phyloP scores from a whole-genome alignment of 2,888 invertebrate species.

The Agriopis aurantiaria region DNA sequence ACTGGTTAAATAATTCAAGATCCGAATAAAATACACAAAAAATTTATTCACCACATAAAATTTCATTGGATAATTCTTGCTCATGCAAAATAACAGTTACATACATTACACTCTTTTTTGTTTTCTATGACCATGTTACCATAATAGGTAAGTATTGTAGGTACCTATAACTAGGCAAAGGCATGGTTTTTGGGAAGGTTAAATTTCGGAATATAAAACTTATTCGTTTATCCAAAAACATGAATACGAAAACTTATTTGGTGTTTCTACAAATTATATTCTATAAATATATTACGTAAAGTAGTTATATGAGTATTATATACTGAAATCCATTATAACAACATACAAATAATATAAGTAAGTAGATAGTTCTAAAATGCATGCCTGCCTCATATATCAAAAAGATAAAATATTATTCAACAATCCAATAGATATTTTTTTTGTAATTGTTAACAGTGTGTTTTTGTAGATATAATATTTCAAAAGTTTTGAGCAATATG shows the following conservation, averaged over 20 bases:
- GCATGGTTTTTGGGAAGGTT: constrained; percentile 84
- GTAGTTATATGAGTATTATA: constrained; percentile 67
- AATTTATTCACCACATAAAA: constrained; percentile 86
- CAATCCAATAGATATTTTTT: constrained; percentile 12
- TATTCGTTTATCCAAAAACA: constrained; percentile 67
- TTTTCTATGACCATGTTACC: constrained; percentile 73
- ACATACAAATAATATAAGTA: constrained; percentile 2
- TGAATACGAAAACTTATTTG: constrained; percentile 65
- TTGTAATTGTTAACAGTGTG: constrained; percentile 28
- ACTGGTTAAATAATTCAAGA: no score
- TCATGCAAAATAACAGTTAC: constrained; percentile 82
- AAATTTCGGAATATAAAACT: constrained; percentile 83
- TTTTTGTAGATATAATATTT: constrained; percentile 37
- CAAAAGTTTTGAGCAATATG: constrained; percentile 74
- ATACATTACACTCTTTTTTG: constrained; percentile 58
- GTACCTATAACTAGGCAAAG: constrained; percentile 78
- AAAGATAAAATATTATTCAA: constrained; percentile 2
- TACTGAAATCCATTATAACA: constrained; percentile 47
- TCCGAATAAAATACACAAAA: constrained; percentile 76
- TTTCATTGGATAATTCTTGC: constrained; percentile 76
- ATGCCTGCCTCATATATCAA: neutral
- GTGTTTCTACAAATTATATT: constrained; percentile 77
- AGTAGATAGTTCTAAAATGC: constrained; percentile 2
- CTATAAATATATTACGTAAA: constrained; percentile 48
- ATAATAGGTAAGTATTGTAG: constrained; percentile 66